Evolutionary conservation across 53 echinoderm and acorn worm genomes (phyloP), one percentile per base, ranked within the genome.

Genomic region (Hippasteria phrygiana): DNA sequence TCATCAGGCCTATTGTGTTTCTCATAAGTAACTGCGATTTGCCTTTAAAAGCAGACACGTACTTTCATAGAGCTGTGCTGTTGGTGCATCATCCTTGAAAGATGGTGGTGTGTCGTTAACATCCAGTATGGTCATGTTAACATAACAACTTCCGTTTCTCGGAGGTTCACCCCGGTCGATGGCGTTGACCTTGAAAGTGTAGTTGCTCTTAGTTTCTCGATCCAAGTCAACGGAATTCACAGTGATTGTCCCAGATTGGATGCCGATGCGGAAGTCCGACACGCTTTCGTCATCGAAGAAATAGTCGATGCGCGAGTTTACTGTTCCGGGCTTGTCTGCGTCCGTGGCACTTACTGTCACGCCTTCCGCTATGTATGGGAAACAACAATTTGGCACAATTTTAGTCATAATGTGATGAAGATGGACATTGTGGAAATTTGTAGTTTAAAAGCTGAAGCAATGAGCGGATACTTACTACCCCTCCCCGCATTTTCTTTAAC

Each of bases 61-160:
- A 93, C 90, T 64, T 75, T 93, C 93, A 45, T 73, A 22, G 14
- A 93, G 53, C n/a, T 17, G 16, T 1, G 48, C 62, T 0, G 26
- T 42, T 14, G 87, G 64, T 2, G 11, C 18, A 13, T 35, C 17
- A 0, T 59, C 46, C 6, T 18, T 13, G 41, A 95, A 93, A n/a
- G 1, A 33, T 1, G 95, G 95, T 3, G 87, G 38, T 28, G 91
- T 87, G 83, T 95, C 74, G 73, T 95, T 95, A 2, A 93, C 75
- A 54, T 95, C 95, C n/a, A 46, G 22, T 17, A 95, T 34, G 8
- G 51, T 55, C 1, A 95, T 91, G 32, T 29, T 36, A 4, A 95
- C 95, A 20, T 5, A 38, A 45, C 92, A 92, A 24, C 55, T 83
- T 13, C 67, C 88, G 0, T 13, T 37, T 20, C 11, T 38, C 6